A percentile compares a stretch with the other conserved stretches of the same genome.
phyloP scores from a whole-genome alignment of 2,797 vertebrate species.

The Coregonus ussuriensis region DNA sequence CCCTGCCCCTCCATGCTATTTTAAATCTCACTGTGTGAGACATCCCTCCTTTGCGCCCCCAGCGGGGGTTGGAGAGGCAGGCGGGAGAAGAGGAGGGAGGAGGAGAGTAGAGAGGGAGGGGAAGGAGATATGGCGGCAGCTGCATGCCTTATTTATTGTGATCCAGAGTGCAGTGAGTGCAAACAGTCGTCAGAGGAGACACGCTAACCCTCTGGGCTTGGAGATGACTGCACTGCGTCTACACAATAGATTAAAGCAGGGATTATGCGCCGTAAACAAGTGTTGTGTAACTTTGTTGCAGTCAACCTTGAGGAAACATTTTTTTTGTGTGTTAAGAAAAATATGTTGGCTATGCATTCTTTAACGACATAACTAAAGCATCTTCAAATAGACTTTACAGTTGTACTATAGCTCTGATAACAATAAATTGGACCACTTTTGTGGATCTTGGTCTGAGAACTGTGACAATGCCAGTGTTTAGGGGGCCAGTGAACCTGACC shows the following conservation, averaged over 20 bases:
- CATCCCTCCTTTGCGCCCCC: slow-evolving; percentile 23
- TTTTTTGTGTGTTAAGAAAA: background rate
- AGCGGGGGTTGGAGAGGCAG: background rate
- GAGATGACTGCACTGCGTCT: slow-evolving; percentile 47
- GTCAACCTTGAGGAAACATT: slow-evolving; percentile 10
- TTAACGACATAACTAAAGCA: no score
- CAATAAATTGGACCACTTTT: background rate
- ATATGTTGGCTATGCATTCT: no score
- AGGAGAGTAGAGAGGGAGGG: slow-evolving; percentile 24
- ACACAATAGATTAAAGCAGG: slow-evolving; percentile 56
- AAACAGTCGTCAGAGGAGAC: slow-evolving; percentile 17
- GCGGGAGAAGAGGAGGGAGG: slow-evolving; percentile 7
- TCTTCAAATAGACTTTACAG: background rate
- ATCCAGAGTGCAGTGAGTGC: slow-evolving; percentile 38
- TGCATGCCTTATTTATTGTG: slow-evolving; percentile 33
- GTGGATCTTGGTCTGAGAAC: background rate
- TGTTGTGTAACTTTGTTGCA: slow-evolving; percentile 38
- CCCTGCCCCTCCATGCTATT: slow-evolving; percentile 15
- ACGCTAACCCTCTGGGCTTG: slow-evolving; percentile 22
- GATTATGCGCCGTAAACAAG: slow-evolving; percentile 55
- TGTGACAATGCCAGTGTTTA: background rate
- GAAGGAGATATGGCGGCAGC: slow-evolving; percentile 34
- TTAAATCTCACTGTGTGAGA: slow-evolving; percentile 41
- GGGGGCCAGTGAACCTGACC: background rate
- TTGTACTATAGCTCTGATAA: background rate